Evolutionary conservation across 2,888 invertebrate genomes (phyloP).

Genomic region (Itoplectis maculator): DNA sequence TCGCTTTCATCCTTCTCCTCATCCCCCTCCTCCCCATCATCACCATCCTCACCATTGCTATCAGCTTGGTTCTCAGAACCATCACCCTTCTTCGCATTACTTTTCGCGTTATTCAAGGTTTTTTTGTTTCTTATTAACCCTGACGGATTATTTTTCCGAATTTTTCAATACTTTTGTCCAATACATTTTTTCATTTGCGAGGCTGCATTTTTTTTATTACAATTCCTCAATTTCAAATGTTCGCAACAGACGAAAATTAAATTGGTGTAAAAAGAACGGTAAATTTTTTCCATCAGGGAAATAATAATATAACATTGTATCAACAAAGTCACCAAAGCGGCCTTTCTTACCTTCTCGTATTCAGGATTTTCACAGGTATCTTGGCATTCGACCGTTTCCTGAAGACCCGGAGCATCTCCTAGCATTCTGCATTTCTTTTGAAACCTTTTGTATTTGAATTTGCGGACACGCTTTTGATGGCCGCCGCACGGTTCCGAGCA

Average conservation of each 20-base stretch:
- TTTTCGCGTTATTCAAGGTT: constrained; percentile 25
- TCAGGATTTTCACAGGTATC: constrained; percentile 77
- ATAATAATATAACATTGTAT: neutral
- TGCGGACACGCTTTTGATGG: constrained; percentile 90
- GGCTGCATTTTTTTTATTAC: neutral
- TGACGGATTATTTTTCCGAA: constrained; percentile 3
- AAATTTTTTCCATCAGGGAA: neutral
- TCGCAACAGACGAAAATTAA: too few species aligned
- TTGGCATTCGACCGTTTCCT: constrained; percentile 78
- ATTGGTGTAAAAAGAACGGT: constrained; percentile 2
- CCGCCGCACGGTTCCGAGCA: constrained; percentile 96
- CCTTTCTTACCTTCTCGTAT: constrained; percentile 84
- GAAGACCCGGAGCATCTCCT: constrained; percentile 71
- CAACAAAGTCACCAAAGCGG: neutral
- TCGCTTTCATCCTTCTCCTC: constrained; percentile 60
- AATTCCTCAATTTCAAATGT: too few species aligned
- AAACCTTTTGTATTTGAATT: constrained; percentile 86
- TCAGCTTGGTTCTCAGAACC: constrained; percentile 49
- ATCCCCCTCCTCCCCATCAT: constrained; percentile 80
- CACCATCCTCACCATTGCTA: constrained; percentile 47
- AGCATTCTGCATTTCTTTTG: constrained; percentile 77
- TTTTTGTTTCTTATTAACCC: constrained; percentile 21
- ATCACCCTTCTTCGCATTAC: constrained; percentile 58
- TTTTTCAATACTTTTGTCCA: neutral
- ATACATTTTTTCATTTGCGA: neutral